A percentile compares a stretch with the other conserved stretches of the same genome.
These are phyloP conservation scores for Lacanobia oleracea DNA, from an alignment of 2,888 invertebrate species.

Conservation along the genomic window DNA sequence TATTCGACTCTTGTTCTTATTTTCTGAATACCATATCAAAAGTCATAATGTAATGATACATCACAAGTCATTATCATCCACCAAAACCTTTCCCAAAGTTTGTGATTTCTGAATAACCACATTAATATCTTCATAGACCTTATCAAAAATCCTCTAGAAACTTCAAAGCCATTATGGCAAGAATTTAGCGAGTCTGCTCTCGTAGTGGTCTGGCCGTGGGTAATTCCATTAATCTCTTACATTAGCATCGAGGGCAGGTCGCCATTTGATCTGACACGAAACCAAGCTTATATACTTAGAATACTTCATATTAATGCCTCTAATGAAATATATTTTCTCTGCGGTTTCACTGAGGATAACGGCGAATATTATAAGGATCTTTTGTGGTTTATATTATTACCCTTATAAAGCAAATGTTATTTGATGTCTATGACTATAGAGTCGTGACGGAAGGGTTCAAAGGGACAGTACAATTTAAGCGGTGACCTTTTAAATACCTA, in stretches of 20 bases:
- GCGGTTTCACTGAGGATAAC: constrained; percentile 69
- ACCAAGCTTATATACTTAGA: constrained; percentile 75
- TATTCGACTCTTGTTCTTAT: neutral
- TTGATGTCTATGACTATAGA: constrained; percentile 35
- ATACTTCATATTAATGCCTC: constrained; percentile 78
- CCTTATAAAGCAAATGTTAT: constrained; percentile 51
- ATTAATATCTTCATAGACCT: constrained; percentile 48
- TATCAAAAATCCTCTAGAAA: constrained; percentile 60
- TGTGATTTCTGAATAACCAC: constrained; percentile 40
- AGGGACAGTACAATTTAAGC: constrained; percentile 23
- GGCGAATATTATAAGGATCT: constrained; percentile 67
- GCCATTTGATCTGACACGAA: constrained; percentile 81
- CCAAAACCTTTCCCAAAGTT: constrained; percentile 12
- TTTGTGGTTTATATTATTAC: constrained; percentile 63
- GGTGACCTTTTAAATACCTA: constrained; percentile 45
- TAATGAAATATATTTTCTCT: constrained; percentile 79
- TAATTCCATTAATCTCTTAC: constrained; percentile 86
- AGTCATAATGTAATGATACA: neutral
- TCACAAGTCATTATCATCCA: neutral
- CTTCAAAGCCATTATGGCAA: constrained; percentile 74
- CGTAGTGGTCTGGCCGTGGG: constrained; percentile 72
- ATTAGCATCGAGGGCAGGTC: constrained; percentile 84
- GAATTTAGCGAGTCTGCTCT: constrained; percentile 75
- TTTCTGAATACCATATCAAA: neutral
- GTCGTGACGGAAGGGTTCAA: constrained; percentile 41